Percentiles rank a stretch among this genome's conserved stretches.
Conservation (phyloP, 2,888 invertebrate genomes). For the Eupithecia insigniata region DNA sequence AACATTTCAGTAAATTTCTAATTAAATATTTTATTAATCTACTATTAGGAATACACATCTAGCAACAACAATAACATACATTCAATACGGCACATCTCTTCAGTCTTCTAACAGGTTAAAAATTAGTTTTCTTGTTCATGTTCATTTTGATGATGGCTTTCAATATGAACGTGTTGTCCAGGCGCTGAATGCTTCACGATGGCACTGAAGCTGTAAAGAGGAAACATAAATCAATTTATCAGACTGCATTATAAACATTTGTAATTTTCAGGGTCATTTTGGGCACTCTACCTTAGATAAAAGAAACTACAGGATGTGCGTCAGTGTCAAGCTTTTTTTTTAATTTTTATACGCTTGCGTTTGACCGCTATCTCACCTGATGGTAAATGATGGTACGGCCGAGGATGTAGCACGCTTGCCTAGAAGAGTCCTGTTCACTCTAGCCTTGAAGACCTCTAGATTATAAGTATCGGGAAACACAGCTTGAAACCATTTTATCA, state of each 20-base stretch:
- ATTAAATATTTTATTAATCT: slow-evolving; percentile 47
- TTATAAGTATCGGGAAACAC: too few relatives aligned
- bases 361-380: too few relatives aligned
- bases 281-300: too few relatives aligned
- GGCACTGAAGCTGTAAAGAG: slow-evolving; percentile 80
- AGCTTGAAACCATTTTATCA: too few relatives aligned
- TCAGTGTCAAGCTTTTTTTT: too few relatives aligned
- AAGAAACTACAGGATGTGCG: too few relatives aligned
- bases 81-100: slow-evolving; percentile 45
- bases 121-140: slow-evolving; percentile 30
- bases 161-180: slow-evolving; percentile 70
- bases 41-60: slow-evolving; percentile 69
- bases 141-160: slow-evolving; percentile 70
- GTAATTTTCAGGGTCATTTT: too few relatives aligned
- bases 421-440: too few relatives aligned
- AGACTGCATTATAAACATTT: not conserved
- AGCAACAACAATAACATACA: slow-evolving; percentile 63
- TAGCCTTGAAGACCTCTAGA: too few relatives aligned
- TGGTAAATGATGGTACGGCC: too few relatives aligned
- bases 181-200: slow-evolving; percentile 83
- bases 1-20: not conserved
- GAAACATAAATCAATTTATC: not conserved
- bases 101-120: slow-evolving; percentile 47
- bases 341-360: too few relatives aligned
- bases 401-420: too few relatives aligned